Conservation (phyloP, 2,113 vertebrate species). For the Pipa parva region DNA sequence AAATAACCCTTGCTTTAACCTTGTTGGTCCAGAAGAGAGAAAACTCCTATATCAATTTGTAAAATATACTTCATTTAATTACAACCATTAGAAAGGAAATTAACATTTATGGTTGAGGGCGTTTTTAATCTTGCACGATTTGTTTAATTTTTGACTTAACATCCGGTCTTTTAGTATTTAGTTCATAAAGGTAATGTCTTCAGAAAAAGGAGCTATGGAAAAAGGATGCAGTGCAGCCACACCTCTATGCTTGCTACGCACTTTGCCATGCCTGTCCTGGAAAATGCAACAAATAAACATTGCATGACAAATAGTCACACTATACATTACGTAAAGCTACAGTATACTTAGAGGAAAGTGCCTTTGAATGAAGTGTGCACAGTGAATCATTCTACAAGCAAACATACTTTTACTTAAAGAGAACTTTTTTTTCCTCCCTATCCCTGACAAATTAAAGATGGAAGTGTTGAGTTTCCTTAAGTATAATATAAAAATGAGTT, state of each 20-base stretch:
- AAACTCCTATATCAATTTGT: no score
- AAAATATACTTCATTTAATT: no score
- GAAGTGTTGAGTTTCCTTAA: background rate
- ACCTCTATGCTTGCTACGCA: conserved; percentile 10
- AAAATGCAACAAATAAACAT: conserved; percentile 34
- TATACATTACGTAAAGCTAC: conserved; percentile 27
- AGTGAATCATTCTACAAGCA: conserved; percentile 25
- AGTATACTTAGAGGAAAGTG: conserved; percentile 9
- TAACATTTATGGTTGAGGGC: no score
- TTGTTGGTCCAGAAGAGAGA: no score
- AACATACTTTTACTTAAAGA: conserved; percentile 9
- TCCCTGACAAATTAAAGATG: background rate
- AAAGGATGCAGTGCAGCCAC: conserved; percentile 6
- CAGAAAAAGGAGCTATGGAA: background rate
- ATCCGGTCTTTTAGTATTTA: no score
- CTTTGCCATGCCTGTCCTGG: conserved; percentile 30
- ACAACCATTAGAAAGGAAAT: no score
- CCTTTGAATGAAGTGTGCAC: conserved; percentile 20
- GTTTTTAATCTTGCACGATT: no score
- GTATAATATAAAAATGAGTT: background rate
- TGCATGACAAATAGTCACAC: conserved; percentile 18
- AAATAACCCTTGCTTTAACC: no score
- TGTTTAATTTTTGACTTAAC: no score
- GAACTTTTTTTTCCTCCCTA: background rate
- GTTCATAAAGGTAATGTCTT: no score